A percentile compares a stretch with the other conserved stretches of the same genome.
These are phyloP conservation scores for Aphelinus certus DNA, from an alignment of 1,140 invertebrate species.

Conservation along the genomic window DNA sequence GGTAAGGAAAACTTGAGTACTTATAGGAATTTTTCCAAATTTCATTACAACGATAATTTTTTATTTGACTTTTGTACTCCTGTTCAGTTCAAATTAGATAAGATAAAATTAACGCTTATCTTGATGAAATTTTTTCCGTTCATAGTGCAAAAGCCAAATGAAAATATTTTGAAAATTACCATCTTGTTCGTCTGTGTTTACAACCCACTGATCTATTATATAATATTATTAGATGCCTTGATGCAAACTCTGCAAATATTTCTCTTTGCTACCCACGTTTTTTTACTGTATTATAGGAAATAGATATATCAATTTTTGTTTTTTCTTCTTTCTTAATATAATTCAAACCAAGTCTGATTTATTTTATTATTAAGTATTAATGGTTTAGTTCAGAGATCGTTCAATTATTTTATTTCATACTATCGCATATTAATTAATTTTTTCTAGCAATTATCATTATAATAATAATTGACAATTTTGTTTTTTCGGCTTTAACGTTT, in stretches of 20 bases:
- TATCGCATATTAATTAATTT: conserved; percentile 31
- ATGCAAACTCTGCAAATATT: background rate
- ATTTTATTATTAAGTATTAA: conserved; percentile 21
- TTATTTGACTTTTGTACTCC: conserved; percentile 30
- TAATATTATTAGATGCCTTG: background rate
- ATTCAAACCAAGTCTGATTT: conserved; percentile 25
- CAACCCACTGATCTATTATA: too few species aligned
- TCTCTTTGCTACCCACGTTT: background rate
- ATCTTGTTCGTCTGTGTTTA: too few species aligned
- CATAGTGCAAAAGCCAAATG: too few species aligned
- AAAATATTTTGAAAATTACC: too few species aligned
- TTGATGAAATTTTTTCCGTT: too few species aligned
- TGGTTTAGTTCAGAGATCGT: conserved; percentile 48
- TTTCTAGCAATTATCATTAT: conserved; percentile 48
- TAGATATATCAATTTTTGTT: conserved; percentile 32
- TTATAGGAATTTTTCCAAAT: too few species aligned
- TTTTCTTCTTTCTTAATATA: conserved; percentile 30
- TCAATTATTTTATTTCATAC: conserved; percentile 31
- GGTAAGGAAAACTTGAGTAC: too few species aligned
- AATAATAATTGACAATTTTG: conserved; percentile 64
- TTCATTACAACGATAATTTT: too few species aligned
- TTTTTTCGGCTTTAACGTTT: conserved; percentile 45
- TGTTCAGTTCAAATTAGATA: background rate
- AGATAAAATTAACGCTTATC: too few species aligned
- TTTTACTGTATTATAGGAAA: background rate